Base-by-base conservation (phyloP, 2,888 invertebrate species). In the Drosophila dives region DNA sequence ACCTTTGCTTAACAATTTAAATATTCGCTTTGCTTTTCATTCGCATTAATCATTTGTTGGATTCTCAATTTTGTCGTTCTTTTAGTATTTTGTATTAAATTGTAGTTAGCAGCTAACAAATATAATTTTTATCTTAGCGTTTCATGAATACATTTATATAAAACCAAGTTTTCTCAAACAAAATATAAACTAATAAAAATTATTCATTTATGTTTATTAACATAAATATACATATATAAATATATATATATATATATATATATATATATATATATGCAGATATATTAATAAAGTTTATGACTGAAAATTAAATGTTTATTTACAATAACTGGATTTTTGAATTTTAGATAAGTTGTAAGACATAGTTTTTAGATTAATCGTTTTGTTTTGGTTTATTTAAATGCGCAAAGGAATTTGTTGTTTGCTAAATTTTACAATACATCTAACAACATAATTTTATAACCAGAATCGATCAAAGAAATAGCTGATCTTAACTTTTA, bases 111-210 rank as follows among this genome's bases (percentile, higher is more conserved):
- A 72, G 82, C 87, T 81, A 82, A 79, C 73, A 63, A 63, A 59
- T 74, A 75, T 71, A 73, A 67, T 36, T 72, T 80, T 45, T 63
- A 64, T 68, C 40, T 77, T 72, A 70, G 65, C 72, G 59, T 75
- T 64, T 77, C 36, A 53, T 71, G 64, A 66, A 65, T 73, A 75
- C 54, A 68, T 88, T 75, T 74, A 76, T 86, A 88, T 76, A 80
- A 87, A 88, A 88, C 75, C 79, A 83, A 75, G 73, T 77, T 75
- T 38, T 64, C 53, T 72, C 73, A 81, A 89, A 89, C 77, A 90
- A 88, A 89, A 77, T 79, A 83, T 74, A 79, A 82, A 87, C 89
- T 87, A 90, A 87, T 90, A 86, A 87, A 81, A 90, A 83, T 73
- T 86, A 79, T 76, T 76, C 73, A 66, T 74, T 72, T 66, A 54